Conservation (phyloP, 2,113 vertebrate genomes). For the Corvus cornix region DNA sequence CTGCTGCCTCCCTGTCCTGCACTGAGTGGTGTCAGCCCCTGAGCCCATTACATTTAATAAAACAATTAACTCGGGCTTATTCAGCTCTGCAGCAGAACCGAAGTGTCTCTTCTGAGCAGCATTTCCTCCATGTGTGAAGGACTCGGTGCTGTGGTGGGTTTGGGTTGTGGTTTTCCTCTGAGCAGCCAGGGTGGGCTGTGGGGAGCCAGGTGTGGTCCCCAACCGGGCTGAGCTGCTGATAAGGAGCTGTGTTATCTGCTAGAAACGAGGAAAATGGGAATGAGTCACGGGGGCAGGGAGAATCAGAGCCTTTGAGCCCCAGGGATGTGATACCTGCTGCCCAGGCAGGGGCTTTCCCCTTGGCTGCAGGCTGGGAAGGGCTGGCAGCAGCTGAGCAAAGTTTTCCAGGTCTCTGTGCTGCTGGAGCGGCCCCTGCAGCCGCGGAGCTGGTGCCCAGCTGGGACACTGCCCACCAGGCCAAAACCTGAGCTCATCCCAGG, state of each 20-base stretch:
- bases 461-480: not conserved
- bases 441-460: rapidly evolving
- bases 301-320: rapidly evolving
- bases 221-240: rapidly evolving
- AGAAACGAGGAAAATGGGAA: not conserved
- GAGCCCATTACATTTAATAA: not conserved
- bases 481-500: rapidly evolving
- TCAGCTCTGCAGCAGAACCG: not conserved
- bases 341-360: not conserved
- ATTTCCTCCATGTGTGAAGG: rapidly evolving
- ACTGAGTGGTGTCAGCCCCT: not conserved
- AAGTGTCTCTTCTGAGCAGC: not conserved
- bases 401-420: not conserved
- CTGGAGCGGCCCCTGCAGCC: not conserved
- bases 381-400: rapidly evolving
- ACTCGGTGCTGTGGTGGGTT: not conserved
- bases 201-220: not conserved
- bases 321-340: rapidly evolving
- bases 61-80: rapidly evolving
- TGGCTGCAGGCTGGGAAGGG: not conserved
- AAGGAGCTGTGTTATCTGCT: rapidly evolving
- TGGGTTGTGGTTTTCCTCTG: not conserved
- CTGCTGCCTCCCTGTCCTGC: not conserved
- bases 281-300: rapidly evolving
- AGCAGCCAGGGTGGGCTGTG: not conserved